Evolutionary conservation across 2,888 invertebrate species (phyloP).

Genomic region (Rhagophthalmus giganteus): DNA sequence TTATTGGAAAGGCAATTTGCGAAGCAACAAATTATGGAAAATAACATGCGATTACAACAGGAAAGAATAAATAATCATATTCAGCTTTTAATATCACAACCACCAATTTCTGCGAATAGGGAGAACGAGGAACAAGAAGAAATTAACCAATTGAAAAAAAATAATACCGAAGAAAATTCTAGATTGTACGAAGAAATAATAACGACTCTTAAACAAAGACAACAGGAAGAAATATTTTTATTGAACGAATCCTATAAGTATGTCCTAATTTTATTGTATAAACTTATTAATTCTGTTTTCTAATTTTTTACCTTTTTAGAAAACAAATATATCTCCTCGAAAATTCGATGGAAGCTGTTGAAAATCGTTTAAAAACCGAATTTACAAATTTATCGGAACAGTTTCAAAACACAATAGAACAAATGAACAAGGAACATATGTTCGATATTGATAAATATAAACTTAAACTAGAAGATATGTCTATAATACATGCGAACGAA

Average conservation of each 20-base stretch:
- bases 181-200: constrained; percentile 53
- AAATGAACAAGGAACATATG: constrained; percentile 41
- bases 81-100: constrained; percentile 55
- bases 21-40: constrained; percentile 62
- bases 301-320: no score
- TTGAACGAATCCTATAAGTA: constrained; percentile 68
- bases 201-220: constrained; percentile 60
- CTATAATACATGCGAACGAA: constrained; percentile 46
- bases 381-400: constrained; percentile 58
- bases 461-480: constrained; percentile 45
- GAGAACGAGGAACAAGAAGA: constrained; percentile 40
- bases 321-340: constrained; percentile 63
- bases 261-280: no score
- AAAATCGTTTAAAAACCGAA: constrained; percentile 64
- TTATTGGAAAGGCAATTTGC: constrained; percentile 61
- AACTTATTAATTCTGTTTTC: no score
- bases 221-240: constrained; percentile 64
- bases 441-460: constrained; percentile 46
- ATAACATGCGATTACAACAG: constrained; percentile 63
- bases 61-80: constrained; percentile 65
- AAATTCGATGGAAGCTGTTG: constrained; percentile 60
- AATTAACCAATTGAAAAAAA: constrained; percentile 50
- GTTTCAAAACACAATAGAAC: constrained; percentile 58
- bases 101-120: constrained; percentile 25
- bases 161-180: constrained; percentile 38